Percentiles rank a stretch among this genome's conserved stretches.
phyloP scores from a whole-genome alignment of 1,140 invertebrate species.

The Bombus pascuorum region DNA sequence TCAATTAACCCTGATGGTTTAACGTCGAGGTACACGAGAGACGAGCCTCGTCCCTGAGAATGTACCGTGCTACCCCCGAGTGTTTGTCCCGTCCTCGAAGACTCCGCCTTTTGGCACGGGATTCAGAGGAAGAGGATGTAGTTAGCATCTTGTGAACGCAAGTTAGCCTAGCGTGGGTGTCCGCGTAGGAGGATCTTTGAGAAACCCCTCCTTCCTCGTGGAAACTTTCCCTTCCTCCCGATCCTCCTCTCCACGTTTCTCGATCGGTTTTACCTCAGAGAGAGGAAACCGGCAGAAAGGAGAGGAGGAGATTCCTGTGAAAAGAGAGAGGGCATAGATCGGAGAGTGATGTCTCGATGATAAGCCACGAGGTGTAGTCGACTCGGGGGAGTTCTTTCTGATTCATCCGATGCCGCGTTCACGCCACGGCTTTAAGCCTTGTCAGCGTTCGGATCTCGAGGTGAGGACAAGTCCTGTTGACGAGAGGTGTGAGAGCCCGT shows the following conservation, averaged over 20 bases:
- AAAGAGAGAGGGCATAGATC: conserved; percentile 44
- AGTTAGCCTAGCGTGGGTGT: conserved; percentile 68
- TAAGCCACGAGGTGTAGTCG: conserved; percentile 74
- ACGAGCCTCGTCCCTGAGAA: conserved; percentile 44
- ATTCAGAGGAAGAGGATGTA: conserved; percentile 48
- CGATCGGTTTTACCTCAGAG: conserved; percentile 26
- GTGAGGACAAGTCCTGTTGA: conserved; percentile 74
- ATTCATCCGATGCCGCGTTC: conserved; percentile 61
- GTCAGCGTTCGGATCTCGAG: conserved; percentile 66
- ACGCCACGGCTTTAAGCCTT: conserved; percentile 51
- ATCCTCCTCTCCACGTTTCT: conserved; percentile 32
- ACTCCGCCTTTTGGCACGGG: conserved; percentile 55
- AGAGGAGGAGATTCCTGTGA: conserved; percentile 42
- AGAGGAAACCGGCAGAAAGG: conserved; percentile 32
- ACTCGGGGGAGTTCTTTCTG: conserved; percentile 66
- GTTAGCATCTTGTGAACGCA: conserved; percentile 42
- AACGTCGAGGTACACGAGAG: conserved; percentile 11
- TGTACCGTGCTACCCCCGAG: conserved; percentile 34
- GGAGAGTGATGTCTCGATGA: conserved; percentile 78
- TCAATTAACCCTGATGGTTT: conserved; percentile 6
- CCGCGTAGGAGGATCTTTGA: conserved; percentile 72
- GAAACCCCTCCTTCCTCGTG: conserved; percentile 70
- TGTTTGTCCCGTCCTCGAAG: conserved; percentile 43
- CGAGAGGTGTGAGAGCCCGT: conserved; percentile 51
- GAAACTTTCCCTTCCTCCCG: conserved; percentile 37